Evolutionary conservation across 2,888 invertebrate species (phyloP), one percentile per base, ranked within the genome.

Genomic region (Pyrochroa serraticornis): DNA sequence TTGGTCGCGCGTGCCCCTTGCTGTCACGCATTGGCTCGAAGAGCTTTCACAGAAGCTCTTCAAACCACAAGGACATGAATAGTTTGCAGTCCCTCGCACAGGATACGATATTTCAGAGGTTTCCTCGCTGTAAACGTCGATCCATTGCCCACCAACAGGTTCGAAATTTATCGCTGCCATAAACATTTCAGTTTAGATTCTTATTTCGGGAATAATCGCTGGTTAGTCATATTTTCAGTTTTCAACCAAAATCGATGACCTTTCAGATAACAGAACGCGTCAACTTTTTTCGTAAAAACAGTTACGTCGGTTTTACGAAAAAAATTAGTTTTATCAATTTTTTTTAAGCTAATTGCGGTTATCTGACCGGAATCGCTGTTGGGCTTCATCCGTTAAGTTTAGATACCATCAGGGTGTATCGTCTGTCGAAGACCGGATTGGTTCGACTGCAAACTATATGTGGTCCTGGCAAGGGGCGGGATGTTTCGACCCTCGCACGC

Each of bases 1-100:
- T 77, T 77, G 75, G 77, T 58, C 65, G 75, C 75, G 66, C 74
- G 75, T 75, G 76, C 71, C 69, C 67, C 62, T 68, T 57, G 57
- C 41, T 56, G 66, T 65, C 67, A 66, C 66, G 65, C 66, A 66
- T 67, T 66, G 69, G 69, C 64, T 65, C 67, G 55, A 62, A 62
- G 61, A 65, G 60, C 64, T 63, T 65, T 63, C 45, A 60, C 60
- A 52, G 49, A 63, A 65, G 64, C 62, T 65, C 60, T 52, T 58
- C 60, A 60, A 58, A 52, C 53, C 41, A 37, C 22, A 45, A 33
- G 41, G 42, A 44, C 44, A 53, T 33, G 39, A n/a, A 37, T 38
- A 58, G 61, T 61, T 62, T 58, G 53, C 61, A 61, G 61, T 58
- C 42, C 37, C 38, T 32, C 7, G 9, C 30, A 52, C 44, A 39